Evolutionary conservation across 2,113 vertebrate genomes (phyloP).

Genomic region (Pristiophorus japonicus): DNA sequence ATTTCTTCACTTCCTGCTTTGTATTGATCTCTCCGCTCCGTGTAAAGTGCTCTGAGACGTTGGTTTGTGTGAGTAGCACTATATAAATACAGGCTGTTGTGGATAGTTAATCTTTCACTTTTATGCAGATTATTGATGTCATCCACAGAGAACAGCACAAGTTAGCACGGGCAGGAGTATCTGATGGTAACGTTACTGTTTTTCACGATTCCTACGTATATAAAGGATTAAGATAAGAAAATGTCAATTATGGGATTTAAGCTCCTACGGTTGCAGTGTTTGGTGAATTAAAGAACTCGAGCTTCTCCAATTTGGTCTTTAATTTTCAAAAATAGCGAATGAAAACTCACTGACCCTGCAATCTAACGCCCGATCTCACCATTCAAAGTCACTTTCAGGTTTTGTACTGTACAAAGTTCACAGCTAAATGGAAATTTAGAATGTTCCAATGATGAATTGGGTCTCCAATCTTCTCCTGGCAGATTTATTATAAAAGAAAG

Average conservation of each 20-base stretch:
- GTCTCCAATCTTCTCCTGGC: background rate
- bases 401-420: background rate
- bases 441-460: constrained; percentile 6
- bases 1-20: background rate
- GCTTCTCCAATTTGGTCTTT: background rate
- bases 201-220: background rate
- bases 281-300: background rate
- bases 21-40: background rate
- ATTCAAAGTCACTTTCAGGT: background rate
- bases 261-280: background rate
- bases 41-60: background rate
- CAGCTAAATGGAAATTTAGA: background rate
- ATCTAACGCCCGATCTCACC: background rate
- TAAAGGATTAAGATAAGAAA: background rate
- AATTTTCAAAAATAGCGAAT: background rate
- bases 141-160: background rate
- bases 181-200: background rate
- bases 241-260: background rate
- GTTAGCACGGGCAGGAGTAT: background rate
- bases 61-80: background rate
- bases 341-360: background rate
- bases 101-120: constrained; percentile 13
- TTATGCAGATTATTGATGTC: background rate
- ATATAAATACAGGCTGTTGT: background rate
- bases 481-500: constrained; percentile 23